Conservation (phyloP, 2,113 vertebrate genomes). For the Loxodonta africana region DNA sequence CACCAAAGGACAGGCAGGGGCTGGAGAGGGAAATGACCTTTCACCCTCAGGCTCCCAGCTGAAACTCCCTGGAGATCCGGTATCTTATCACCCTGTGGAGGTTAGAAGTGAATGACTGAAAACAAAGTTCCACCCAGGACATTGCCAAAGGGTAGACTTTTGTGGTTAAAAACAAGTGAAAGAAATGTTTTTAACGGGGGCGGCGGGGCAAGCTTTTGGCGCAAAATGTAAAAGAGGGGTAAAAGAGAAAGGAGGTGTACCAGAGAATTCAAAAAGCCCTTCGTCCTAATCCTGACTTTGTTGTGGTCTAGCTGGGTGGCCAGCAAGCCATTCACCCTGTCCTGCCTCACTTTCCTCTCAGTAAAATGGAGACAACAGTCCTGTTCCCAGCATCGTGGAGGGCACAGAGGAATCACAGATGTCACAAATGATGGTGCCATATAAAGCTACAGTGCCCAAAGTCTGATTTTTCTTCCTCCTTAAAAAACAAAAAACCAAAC, state of each 20-base stretch:
- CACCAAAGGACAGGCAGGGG: conserved; percentile 65
- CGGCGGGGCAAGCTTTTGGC: conserved; percentile 8
- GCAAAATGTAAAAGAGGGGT: conserved; percentile 33
- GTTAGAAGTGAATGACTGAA: conserved; percentile 66
- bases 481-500: no score
- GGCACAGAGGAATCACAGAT: neutral
- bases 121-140: conserved; percentile 72
- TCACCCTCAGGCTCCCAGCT: conserved; percentile 71
- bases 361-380: neutral
- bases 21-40: conserved; percentile 74
- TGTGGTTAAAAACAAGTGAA: conserved; percentile 57
- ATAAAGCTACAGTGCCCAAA: neutral
- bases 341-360: conserved; percentile 50
- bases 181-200: conserved; percentile 48
- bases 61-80: conserved; percentile 61
- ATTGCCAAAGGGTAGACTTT: conserved; percentile 33
- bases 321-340: conserved; percentile 50
- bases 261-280: conserved; percentile 31
- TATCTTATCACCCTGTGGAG: conserved; percentile 52
- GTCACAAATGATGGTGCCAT: neutral
- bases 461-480: neutral
- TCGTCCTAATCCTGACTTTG: conserved; percentile 50
- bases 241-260: conserved; percentile 40
- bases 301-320: conserved; percentile 74
- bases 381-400: neutral